phyloP scores from a whole-genome alignment of 2,113 vertebrate species.

The Anarhynchus alexandrinus region DNA sequence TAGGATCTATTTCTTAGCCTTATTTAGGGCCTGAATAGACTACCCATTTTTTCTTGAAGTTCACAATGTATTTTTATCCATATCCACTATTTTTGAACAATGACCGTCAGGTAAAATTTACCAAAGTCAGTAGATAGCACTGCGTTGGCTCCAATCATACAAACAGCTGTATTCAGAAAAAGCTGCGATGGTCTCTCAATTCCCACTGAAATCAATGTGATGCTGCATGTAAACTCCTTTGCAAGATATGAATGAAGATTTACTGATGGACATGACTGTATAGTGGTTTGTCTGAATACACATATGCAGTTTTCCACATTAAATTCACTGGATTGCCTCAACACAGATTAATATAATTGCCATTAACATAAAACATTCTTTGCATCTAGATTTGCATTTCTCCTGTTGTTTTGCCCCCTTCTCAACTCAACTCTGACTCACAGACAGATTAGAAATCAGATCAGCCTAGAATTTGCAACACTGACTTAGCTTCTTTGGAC shows the following conservation, averaged over 20 bases:
- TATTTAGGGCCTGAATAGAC: background rate
- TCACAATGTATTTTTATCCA: background rate
- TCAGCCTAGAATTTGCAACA: background rate
- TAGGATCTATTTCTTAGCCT: background rate
- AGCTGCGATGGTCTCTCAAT: fast-evolving
- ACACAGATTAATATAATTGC: background rate
- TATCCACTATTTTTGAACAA: background rate
- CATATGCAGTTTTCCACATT: background rate
- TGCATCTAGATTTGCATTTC: background rate
- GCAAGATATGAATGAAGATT: background rate
- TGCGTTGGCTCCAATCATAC: background rate
- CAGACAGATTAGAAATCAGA: conserved; percentile 3
- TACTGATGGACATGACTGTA: background rate
- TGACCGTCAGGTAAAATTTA: background rate
- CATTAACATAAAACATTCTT: background rate
- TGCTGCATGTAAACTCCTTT: background rate
- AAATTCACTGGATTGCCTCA: background rate
- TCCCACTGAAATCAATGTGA: background rate
- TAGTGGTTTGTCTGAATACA: background rate
- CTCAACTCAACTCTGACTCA: background rate
- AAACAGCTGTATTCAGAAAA: background rate
- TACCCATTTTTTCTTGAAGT: background rate
- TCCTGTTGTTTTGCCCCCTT: background rate
- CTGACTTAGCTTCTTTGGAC: background rate
- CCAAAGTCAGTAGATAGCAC: background rate